Evolutionary conservation across 2,113 vertebrate genomes (phyloP).

Genomic region (Cebus imitator): DNA sequence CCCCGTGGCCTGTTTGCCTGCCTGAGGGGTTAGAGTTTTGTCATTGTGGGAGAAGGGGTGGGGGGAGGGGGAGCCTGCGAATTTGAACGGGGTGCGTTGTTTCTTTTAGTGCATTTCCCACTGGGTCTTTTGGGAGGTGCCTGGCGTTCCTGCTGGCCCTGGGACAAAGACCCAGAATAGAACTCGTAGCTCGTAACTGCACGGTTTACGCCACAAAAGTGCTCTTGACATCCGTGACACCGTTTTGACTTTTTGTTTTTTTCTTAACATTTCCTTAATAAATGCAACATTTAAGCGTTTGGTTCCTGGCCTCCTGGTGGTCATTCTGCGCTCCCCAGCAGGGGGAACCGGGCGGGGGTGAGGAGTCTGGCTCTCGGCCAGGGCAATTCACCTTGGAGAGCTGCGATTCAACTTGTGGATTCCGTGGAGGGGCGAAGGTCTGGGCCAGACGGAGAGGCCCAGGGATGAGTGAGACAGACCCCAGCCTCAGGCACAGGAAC

Average conservation of each 20-base stretch:
- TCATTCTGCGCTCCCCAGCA: slow-evolving; percentile 28
- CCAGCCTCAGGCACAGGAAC: neutral
- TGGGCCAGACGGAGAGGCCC: neutral
- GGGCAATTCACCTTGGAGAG: neutral
- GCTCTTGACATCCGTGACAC: slow-evolving; percentile 77
- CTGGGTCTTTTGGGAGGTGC: neutral
- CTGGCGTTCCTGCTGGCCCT: neutral
- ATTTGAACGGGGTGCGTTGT: slow-evolving; percentile 48
- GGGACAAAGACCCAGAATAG: slow-evolving; percentile 5
- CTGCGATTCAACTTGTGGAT: neutral
- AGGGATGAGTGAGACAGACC: neutral
- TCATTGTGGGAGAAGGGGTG: slow-evolving; percentile 45
- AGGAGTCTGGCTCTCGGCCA: neutral
- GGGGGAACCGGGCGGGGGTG: neutral
- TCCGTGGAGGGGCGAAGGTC: accelerated
- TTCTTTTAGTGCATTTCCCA: slow-evolving; percentile 40
- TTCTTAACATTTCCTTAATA: slow-evolving; percentile 65
- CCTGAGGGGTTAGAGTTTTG: slow-evolving; percentile 51
- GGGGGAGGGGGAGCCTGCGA: slow-evolving; percentile 49
- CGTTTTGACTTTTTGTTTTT: slow-evolving; percentile 59
- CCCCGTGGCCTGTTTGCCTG: slow-evolving; percentile 64
- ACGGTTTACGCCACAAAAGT: slow-evolving; percentile 70
- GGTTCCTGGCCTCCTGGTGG: slow-evolving; percentile 38
- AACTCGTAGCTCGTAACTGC: slow-evolving; percentile 63
- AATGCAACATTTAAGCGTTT: slow-evolving; percentile 46